phyloP scores from a whole-genome alignment of 2,888 invertebrate species.

The Nasonovia ribisnigri region DNA sequence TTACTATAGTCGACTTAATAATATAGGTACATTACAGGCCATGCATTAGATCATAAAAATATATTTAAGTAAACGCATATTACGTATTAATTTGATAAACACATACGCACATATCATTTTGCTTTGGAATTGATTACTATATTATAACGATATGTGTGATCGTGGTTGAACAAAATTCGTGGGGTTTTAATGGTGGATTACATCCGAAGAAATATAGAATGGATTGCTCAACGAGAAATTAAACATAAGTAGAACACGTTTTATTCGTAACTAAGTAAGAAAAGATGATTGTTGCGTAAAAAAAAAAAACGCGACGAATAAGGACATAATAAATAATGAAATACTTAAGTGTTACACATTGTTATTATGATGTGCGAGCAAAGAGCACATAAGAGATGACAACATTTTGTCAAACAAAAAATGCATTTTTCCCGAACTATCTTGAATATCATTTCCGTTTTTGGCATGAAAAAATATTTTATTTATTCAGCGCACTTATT shows the following conservation, averaged over 20 bases:
- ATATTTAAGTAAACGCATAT: neutral
- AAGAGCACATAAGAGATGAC: neutral
- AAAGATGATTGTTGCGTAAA: slow-evolving; percentile 55
- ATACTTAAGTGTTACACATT: slow-evolving; percentile 35
- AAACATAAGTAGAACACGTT: slow-evolving; percentile 54
- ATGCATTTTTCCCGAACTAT: neutral
- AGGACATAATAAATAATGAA: slow-evolving; percentile 47
- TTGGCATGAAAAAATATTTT: neutral
- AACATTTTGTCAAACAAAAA: neutral
- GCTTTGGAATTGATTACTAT: neutral
- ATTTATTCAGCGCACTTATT: neutral
- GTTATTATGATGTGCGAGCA: slow-evolving; percentile 16
- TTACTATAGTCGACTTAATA: neutral
- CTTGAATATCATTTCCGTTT: neutral
- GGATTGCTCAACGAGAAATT: slow-evolving; percentile 42
- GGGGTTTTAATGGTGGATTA: slow-evolving; percentile 21
- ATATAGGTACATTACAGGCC: neutral
- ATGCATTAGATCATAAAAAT: neutral
- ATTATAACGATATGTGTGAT: neutral
- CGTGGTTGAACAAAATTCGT: neutral
- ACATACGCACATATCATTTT: neutral
- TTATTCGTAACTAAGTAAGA: slow-evolving; percentile 26
- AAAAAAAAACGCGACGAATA: slow-evolving; percentile 45
- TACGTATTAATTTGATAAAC: neutral
- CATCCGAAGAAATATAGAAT: slow-evolving; percentile 30